These are phyloP conservation scores for Atlantisia rogersi DNA, from an alignment of 2,113 vertebrate species.

Conservation along the genomic window DNA sequence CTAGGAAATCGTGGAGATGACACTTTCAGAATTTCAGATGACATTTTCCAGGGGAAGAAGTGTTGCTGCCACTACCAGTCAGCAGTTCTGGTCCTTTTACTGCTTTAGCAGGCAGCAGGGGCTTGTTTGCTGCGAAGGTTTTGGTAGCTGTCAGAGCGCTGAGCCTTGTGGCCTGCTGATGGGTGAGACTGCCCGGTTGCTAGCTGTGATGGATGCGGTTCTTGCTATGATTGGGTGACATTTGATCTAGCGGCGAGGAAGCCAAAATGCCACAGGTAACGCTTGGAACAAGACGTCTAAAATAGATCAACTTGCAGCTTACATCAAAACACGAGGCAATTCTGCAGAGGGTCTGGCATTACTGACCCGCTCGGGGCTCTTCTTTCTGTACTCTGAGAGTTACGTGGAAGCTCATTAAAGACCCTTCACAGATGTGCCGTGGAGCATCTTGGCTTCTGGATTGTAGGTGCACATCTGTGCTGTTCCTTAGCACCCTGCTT, in stretches of 20 bases:
- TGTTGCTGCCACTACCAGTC: conserved; percentile 72
- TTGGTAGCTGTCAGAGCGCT: conserved; percentile 29
- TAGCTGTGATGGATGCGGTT: neutral
- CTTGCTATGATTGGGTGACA: conserved; percentile 36
- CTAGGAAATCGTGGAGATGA: conserved; percentile 32
- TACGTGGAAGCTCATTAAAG: neutral
- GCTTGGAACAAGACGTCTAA: neutral
- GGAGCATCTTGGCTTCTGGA: neutral
- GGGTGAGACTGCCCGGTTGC: conserved; percentile 10
- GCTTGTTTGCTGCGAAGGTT: conserved; percentile 31
- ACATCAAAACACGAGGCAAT: neutral
- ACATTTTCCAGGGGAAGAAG: conserved; percentile 60
- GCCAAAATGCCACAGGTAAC: conserved; percentile 60
- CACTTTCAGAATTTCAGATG: conserved; percentile 51
- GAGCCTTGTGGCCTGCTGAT: conserved; percentile 13
- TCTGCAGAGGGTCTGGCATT: neutral
- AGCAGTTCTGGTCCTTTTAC: conserved; percentile 69
- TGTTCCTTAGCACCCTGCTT: neutral
- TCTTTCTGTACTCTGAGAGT: neutral
- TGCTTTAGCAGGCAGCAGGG: conserved; percentile 13
- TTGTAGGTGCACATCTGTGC: neutral
- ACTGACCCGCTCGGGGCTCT: neutral
- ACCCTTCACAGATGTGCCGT: neutral
- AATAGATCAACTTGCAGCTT: conserved; percentile 4
- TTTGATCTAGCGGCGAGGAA: neutral